Base-by-base conservation (phyloP, 2,888 invertebrate genomes). In the Aelia acuminata region DNA sequence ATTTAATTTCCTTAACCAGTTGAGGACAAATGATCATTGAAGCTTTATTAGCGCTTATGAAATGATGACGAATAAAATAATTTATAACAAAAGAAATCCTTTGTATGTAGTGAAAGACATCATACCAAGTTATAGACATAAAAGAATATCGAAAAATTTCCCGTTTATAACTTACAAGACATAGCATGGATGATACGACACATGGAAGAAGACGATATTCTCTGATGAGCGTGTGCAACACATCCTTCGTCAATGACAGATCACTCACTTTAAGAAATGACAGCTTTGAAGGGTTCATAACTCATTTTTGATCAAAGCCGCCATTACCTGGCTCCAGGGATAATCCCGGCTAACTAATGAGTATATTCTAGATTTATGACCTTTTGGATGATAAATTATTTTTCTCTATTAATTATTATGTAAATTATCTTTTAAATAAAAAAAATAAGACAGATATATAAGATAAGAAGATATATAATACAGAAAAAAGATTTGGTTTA, bases 241-340 rank as follows among this genome's bases (percentile, higher is more conserved):
- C 63, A 18, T 20, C 35, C 7, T 70, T 35, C 8, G 35, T 7
- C 63, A 31, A 20, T 70, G 20, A 31, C 31, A 31, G 63, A 35
- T 31, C 31, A 35, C 35, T 35, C 63, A 70, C 63, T 70, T 20
- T 31, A 70, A 31, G 63, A 35, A 70, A 70, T 70, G 63, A 31
- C 63, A 31, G 31, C 18, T 18, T 18, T 20, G 7, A 70, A 70
- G 31, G 18, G 5, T 35, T 31, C 63, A 63, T 63, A 63, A 70
- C 35, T 70, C 63, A 70, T 70, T 70, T 70, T 70, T 35, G 63
- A 70, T 70, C 31, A 35, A 70, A 70, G 63, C 26, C 7, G 18
- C 63, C 35, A 70, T 70, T 70, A 31, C 63, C 63, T 70, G 63
- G 18, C 63, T 31, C 35, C 63, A 35, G 11, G 63, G 31, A 70